Conservation (phyloP, 2,888 invertebrate genomes). For the Serrognathus titanus region DNA sequence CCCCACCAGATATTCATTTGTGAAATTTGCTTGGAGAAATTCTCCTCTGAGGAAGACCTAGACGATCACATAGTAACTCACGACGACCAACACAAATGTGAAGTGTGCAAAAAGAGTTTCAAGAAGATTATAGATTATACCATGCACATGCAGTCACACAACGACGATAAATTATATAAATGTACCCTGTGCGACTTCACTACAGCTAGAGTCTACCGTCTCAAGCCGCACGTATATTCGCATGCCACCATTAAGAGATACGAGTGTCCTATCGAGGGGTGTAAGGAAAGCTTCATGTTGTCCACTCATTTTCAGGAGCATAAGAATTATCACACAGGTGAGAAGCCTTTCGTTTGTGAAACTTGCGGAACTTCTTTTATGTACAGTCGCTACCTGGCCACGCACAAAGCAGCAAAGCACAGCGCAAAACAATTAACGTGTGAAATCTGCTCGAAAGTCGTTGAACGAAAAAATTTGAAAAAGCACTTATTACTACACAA, state of each 20-base stretch:
- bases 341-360: conserved; percentile 20
- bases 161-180: conserved; percentile 33
- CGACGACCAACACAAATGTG: conserved; percentile 45
- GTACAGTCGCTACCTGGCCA: conserved; percentile 10
- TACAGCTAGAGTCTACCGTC: conserved; percentile 37
- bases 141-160: conserved; percentile 46
- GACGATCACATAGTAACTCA: conserved; percentile 47
- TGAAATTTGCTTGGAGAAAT: conserved; percentile 46
- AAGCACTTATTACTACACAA: conserved; percentile 39
- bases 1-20: conserved; percentile 23
- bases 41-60: conserved; percentile 48
- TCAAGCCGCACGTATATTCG: conserved; percentile 46
- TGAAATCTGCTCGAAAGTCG: conserved; percentile 43
- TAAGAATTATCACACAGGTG: conserved; percentile 16
- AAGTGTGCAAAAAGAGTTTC: conserved; percentile 43
- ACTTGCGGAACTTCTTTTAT: conserved; percentile 6
- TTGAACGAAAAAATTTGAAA: conserved; percentile 43
- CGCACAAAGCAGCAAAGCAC: conserved; percentile 52
- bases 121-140: conserved; percentile 40
- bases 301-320: background rate
- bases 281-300: no score
- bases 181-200: conserved; percentile 39
- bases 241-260: conserved; percentile 51
- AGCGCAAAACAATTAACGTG: conserved; percentile 46
- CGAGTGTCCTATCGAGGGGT: conserved; percentile 39